A percentile compares a stretch with the other conserved stretches of the same genome.
Conservation (phyloP, 2,888 invertebrate species). For the Rhagonycha lutea region DNA sequence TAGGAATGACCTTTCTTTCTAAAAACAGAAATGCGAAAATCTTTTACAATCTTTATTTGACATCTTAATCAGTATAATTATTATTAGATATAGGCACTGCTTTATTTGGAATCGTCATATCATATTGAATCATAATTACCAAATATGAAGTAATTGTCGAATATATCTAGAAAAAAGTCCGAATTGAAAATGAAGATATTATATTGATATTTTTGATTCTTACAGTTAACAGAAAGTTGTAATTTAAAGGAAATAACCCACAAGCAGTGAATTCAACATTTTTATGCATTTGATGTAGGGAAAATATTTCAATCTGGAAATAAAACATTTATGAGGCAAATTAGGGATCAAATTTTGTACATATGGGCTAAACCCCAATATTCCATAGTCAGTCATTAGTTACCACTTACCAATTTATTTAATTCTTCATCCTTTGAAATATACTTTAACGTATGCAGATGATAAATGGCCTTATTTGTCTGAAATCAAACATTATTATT, state of each 20-base stretch:
- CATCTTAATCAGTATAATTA: too few relatives aligned
- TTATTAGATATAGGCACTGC: too few relatives aligned
- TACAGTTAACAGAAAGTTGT: constrained; percentile 32
- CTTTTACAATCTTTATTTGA: too few relatives aligned
- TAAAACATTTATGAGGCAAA: too few relatives aligned
- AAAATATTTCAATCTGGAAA: constrained; percentile 30
- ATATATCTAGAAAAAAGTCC: constrained; percentile 21
- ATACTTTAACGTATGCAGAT: constrained; percentile 16
- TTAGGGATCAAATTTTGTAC: too few relatives aligned
- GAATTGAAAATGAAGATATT: neutral
- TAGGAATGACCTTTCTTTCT: too few relatives aligned
- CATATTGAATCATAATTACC: constrained; percentile 31
- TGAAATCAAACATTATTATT: constrained; percentile 4
- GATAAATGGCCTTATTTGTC: constrained; percentile 8
- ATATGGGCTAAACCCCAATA: too few relatives aligned
- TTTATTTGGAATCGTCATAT: constrained; percentile 7
- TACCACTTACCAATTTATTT: constrained; percentile 11
- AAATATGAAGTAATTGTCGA: constrained; percentile 31
- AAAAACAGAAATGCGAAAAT: too few relatives aligned
- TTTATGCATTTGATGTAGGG: constrained; percentile 29
- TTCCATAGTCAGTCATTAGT: neutral
- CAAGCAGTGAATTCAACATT: constrained; percentile 32
- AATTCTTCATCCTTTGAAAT: constrained; percentile 5
- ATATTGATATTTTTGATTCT: neutral
- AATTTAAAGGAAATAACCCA: constrained; percentile 32